These are phyloP conservation scores for Neomorphus geoffroyi DNA, from an alignment of 2,797 vertebrate species.

Conservation along the genomic window DNA sequence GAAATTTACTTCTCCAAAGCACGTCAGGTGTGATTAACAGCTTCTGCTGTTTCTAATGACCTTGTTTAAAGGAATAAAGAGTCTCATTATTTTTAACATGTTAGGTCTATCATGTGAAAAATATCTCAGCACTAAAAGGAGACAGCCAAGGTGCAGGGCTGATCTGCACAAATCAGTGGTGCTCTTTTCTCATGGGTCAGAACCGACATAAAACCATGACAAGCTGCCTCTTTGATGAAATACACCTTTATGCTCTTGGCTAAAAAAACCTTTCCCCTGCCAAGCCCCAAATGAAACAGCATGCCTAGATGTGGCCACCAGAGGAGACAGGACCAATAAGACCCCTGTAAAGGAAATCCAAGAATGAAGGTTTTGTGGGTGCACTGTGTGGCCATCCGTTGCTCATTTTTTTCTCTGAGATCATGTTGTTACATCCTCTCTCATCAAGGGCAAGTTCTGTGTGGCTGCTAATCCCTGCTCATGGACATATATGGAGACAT, in stretches of 20 bases:
- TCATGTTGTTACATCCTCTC: background rate
- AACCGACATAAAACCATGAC: background rate
- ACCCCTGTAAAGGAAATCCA: background rate
- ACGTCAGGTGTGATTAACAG: background rate
- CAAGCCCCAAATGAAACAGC: background rate
- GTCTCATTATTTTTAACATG: background rate
- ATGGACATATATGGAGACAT: background rate
- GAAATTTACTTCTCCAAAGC: conserved; percentile 11
- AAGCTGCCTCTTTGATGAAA: background rate
- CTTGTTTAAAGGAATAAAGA: background rate
- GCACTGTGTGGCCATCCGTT: background rate
- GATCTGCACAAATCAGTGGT: accelerated
- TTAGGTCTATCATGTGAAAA: background rate
- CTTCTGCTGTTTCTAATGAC: background rate
- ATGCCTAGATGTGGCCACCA: background rate
- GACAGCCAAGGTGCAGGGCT: background rate
- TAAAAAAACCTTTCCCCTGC: background rate
- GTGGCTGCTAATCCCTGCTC: background rate
- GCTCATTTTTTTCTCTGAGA: background rate
- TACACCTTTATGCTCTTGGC: background rate
- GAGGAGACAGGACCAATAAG: background rate
- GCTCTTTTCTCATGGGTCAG: background rate
- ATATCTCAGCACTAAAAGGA: background rate
- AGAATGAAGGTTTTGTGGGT: background rate
- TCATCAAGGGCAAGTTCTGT: background rate